Evolutionary conservation across 2,888 invertebrate genomes (phyloP).

Genomic region (Drosophila cognata): DNA sequence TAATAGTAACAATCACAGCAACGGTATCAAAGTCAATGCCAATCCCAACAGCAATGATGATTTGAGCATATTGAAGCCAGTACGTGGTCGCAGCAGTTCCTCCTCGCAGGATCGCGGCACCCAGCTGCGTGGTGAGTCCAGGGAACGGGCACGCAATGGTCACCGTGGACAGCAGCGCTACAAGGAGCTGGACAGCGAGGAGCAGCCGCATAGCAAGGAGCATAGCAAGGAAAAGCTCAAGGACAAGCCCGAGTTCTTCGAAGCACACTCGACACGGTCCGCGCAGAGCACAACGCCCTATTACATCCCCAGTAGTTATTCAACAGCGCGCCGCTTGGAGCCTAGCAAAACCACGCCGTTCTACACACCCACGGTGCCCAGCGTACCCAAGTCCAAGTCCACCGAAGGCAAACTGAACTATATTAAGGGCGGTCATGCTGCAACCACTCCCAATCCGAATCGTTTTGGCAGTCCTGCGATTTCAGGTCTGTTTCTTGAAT

Average conservation of each 20-base stretch:
- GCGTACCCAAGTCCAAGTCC: constrained; percentile 72
- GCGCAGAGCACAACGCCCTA: constrained; percentile 71
- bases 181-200: constrained; percentile 66
- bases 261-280: constrained; percentile 60
- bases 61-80: constrained; percentile 53
- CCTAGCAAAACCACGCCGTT: constrained; percentile 83
- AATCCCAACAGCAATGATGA: constrained; percentile 56
- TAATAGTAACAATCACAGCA: constrained; percentile 8
- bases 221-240: constrained; percentile 58
- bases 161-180: constrained; percentile 80
- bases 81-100: constrained; percentile 34
- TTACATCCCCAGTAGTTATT: constrained; percentile 76
- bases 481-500: constrained; percentile 63
- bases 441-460: constrained; percentile 75
- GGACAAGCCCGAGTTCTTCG: constrained; percentile 61
- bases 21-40: constrained; percentile 31
- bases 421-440: constrained; percentile 65
- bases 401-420: constrained; percentile 77
- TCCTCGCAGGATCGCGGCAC: constrained; percentile 52
- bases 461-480: constrained; percentile 65
- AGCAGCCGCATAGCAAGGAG: constrained; percentile 53
- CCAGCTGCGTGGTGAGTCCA: constrained; percentile 40
- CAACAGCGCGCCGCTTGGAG: constrained; percentile 82
- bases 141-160: constrained; percentile 71
- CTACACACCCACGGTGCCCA: constrained; percentile 85